Base-by-base conservation (phyloP, 2,797 vertebrate species). In the Eurystomus glaucurus region DNA sequence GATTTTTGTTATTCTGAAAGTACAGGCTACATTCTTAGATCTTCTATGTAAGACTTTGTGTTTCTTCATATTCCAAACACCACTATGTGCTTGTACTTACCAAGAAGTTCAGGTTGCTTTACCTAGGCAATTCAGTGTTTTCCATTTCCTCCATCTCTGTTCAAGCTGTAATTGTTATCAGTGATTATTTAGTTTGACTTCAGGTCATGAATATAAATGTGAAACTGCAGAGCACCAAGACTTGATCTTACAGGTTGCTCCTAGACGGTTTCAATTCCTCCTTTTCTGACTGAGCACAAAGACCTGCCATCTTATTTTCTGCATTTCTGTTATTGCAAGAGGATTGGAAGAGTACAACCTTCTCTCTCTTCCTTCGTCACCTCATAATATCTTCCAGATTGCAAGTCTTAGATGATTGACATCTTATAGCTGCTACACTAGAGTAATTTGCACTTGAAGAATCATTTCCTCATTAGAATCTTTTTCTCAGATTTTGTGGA, bases 101-200 rank as follows among this genome's bases (percentile, higher is more conserved):
- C 46, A 37, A 80, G 54, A 76, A 76, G 5, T 69, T 76, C 3
- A 10, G 54, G 37, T 62, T 76, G 33, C 61, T 85, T 85, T 60
- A 69, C 62, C 26, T 37, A 37, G 55, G 31, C 51, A 61, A 13
- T 65, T 69, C 29, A 60, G 35, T 51, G n/a, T 51, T 96, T 90
- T 71, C 70, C 16, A 43, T 85, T 79, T 94, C 61, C 64, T 54
- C 17, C 33, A 29, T 57, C 72, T 64, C 48, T 52, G 5, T 23
- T 72, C 46, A 85, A 86, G 33, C 50, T 85, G 28, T 79, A 83
- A 71, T 77, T 85, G 48, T 88, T 90, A 60, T 19, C 48, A 62
- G 48, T 28, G 78, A 65, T 79, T 22, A 70, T 85, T 94, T 74
- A 55, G 60, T 94, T 50, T 96, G 57, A 31, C 60, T 85, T 80